phyloP scores from a whole-genome alignment of 1,140 invertebrate genomes.

The Orius laevigatus region DNA sequence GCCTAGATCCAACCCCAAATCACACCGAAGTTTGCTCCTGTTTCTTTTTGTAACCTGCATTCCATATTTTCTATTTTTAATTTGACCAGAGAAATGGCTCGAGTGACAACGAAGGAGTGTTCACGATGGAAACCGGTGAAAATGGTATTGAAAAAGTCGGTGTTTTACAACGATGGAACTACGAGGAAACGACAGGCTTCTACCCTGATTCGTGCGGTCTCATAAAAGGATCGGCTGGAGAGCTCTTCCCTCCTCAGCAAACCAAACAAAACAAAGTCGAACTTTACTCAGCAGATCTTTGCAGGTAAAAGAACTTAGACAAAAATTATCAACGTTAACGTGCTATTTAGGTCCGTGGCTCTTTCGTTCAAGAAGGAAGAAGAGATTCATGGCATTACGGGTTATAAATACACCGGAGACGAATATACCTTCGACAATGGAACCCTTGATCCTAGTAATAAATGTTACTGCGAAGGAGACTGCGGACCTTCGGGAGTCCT shows the following conservation, averaged over 20 bases:
- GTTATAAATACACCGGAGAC: slow-evolving; percentile 27
- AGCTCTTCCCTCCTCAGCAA: slow-evolving; percentile 51
- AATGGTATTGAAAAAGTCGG: slow-evolving; percentile 42
- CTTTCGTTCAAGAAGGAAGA: slow-evolving; percentile 37
- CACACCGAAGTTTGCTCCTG: not conserved
- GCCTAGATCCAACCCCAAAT: not conserved
- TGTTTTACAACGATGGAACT: slow-evolving; percentile 49
- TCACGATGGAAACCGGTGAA: slow-evolving; percentile 53
- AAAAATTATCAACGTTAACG: too few species aligned
- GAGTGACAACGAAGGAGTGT: slow-evolving; percentile 46
- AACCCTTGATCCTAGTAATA: slow-evolving; percentile 39
- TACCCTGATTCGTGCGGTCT: slow-evolving; percentile 38
- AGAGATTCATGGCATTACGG: slow-evolving; percentile 26
- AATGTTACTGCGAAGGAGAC: slow-evolving; percentile 51
- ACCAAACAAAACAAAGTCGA: slow-evolving; percentile 32
- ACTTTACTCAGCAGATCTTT: slow-evolving; percentile 52
- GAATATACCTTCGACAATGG: slow-evolving; percentile 30
- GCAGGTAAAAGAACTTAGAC: slow-evolving; percentile 29
- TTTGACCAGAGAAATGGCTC: slow-evolving; percentile 50
- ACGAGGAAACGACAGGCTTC: slow-evolving; percentile 37
- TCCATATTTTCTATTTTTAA: not conserved
- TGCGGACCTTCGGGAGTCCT: slow-evolving; percentile 31
- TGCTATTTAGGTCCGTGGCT: slow-evolving; percentile 19
- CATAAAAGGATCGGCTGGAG: slow-evolving; percentile 54
- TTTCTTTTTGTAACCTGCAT: not conserved